Base-by-base conservation (phyloP, 1,140 invertebrate species). In the Hylyphantes graminicola region DNA sequence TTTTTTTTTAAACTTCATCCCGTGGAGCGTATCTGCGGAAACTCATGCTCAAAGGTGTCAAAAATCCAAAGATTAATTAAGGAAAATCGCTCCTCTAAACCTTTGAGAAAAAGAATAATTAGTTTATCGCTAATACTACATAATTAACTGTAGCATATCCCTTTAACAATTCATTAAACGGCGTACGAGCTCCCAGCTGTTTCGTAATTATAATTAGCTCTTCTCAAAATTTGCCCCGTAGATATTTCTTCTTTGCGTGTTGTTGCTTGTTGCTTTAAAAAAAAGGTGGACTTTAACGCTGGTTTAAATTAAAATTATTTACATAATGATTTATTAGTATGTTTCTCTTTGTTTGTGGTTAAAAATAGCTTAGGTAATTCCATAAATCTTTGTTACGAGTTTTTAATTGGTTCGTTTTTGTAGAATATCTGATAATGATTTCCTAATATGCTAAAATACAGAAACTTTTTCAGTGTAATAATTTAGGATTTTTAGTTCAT, bases 81-180 rank as follows among this genome's bases (percentile, higher is more conserved):
- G n/a, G 15, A 6, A 55, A 54, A 17, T 55, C 17, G 50, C 51
- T 19, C 53, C 70, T 21, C 13, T 73, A 15, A 73, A 73, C 51
- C 13, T 12, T 21, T 55, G 7, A 55, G 51, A 73, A 19, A 12
- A 55, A 19, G 50, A 19, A 73, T 48, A 73, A 73, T 55, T 12
- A 19, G 35, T 19, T 0, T 15, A 4, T 10, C 21, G 15, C 53
- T 73, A 73, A 73, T 21, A 54, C 53, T 57, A 15, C 53, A 55
- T 73, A 73, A 73, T 73, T 73, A 73, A 48, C 70, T 73, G 17
- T 73, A 55, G 51, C 51, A 8, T 55, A 51, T 73, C 12, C 53
- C 17, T 73, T 73, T 73, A 51, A 55, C 50, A 73, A 54, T 73
- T 73, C 70, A 73, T 73, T 73, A 73, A 73, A 73, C 7, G 21